Conservation (phyloP, 2,113 vertebrate species). For the Spea bombifrons region DNA sequence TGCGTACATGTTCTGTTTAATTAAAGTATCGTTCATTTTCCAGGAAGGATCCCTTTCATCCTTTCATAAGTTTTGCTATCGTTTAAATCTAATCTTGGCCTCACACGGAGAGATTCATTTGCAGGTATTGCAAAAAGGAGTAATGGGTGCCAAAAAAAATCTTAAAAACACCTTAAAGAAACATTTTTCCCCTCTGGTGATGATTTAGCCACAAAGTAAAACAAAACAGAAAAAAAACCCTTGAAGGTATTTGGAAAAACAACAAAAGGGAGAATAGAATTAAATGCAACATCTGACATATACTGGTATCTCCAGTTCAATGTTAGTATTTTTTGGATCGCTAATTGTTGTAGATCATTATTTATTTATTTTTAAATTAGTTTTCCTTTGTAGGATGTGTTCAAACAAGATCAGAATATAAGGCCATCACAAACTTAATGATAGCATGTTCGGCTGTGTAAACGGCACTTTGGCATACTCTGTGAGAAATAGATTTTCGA, state of each 20-base stretch:
- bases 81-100: constrained; percentile 36
- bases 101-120: constrained; percentile 43
- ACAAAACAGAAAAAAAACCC: constrained; percentile 10
- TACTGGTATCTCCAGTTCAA: constrained; percentile 13
- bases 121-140: constrained; percentile 21
- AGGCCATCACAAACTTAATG: constrained; percentile 20
- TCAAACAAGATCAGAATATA: neutral
- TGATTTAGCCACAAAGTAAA: constrained; percentile 13
- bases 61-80: constrained; percentile 37
- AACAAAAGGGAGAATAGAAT: constrained; percentile 24
- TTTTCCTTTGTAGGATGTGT: constrained; percentile 30
- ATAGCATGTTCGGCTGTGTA: constrained; percentile 2
- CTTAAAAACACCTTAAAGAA: constrained; percentile 38
- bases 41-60: constrained; percentile 31
- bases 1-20: constrained; percentile 36
- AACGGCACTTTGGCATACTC: constrained; percentile 13
- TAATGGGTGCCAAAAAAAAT: constrained; percentile 29
- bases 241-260: constrained; percentile 30
- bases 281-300: constrained; percentile 23
- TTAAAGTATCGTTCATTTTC: constrained; percentile 46
- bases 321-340: constrained; percentile 1
- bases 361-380: constrained; percentile 36
- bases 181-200: constrained; percentile 41
- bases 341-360: constrained; percentile 6
- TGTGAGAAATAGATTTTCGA: constrained; percentile 4